Base-by-base conservation (phyloP, 2,113 vertebrate species). In the Neogobius melanostomus region DNA sequence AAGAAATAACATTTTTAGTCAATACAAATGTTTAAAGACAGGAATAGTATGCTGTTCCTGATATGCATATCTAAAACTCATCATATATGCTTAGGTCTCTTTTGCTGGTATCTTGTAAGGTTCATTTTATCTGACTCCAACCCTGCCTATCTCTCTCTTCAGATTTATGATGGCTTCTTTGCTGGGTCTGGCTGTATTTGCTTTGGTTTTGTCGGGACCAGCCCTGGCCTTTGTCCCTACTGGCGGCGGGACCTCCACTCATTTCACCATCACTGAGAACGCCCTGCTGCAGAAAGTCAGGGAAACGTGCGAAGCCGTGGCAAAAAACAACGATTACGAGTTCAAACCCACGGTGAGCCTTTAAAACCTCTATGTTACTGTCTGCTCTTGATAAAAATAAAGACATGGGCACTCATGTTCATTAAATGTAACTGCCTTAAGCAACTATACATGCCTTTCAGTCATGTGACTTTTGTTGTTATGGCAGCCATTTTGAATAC, bases 321-420 rank as follows among this genome's bases (percentile, higher is more conserved):
- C 82, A 5, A 66, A 84, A 4, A 75, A 69, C 0, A 79, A 77
- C 2, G 87, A 85, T 47, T 65, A 88, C 15, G 81, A 88, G 50
- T 93, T 93, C 66, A 68, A 83, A 0, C 90, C 87, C n/a, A 90
- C 87, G 77, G 92, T 93, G 79, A 16, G 82, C 56, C 28, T 36
- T 36, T 4, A 36, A 36, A 36, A 36, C 28, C 28, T 28, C 28
- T 28, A 28, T 3, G 28, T 4, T 36, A 4, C 3, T 36, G 28
- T 36, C 28, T 36, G 28, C 28, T 36, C 28, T 36, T 36, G 28
- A 36, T 36, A 36, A 36, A 36, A 36, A 36, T 36, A 36, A 36
- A 36, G 28, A 36, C 28, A 21, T 21, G 2, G 21, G 21, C 21
- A n/a, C 21, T 21, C 21, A 21, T 21, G 21, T 21, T 21, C 2